Base-by-base conservation (phyloP, 2,888 invertebrate genomes). In the Apamea anceps region DNA sequence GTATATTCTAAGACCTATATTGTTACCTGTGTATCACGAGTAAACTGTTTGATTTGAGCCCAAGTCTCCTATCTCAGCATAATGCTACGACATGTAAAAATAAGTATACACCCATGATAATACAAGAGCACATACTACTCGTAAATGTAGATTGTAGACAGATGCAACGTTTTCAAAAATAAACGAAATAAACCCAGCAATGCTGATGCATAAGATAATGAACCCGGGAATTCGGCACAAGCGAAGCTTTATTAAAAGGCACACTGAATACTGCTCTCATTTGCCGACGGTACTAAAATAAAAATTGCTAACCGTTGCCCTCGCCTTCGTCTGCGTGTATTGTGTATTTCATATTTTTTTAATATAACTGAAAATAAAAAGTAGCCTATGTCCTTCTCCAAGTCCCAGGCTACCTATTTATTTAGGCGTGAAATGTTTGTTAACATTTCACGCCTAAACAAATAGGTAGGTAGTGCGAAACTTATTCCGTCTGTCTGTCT, bases 171-270 rank as follows among this genome's bases (percentile, higher is more conserved):
- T 66, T 57, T 63, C 8, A 57, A 51, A 81, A 80, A 81, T 60
- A 60, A 54, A 81, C 21, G 7, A 60, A 42, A n/a, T 67, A 67
- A 60, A 67, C 45, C 7, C 15, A 13, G 32, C 75, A 54, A 28
- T 21, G 60, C 37, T 28, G 75, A 75, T 75, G 32, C 75, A 81
- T 25, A 74, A 32, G 81, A 81, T 82, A 75, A 81, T 68, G 54
- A 80, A 62, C 13, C 42, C 25, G 25, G n/a, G 10, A 45, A 68
- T 81, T 62, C 75, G 67, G 51, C 13, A 42, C 28, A 45, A 25
- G 28, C 8, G 25, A 15, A 21, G 32, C 28, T 48, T 51, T 74
- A 54, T 74, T 10, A 67, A 74, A 74, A 80, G n/a, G 75, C 28
- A 75, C n/a, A n/a, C 32, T 70, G 70, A 25, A 68, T 25, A 48